phyloP scores from a whole-genome alignment of 1,140 invertebrate genomes.

The Platorchestia sp. region DNA sequence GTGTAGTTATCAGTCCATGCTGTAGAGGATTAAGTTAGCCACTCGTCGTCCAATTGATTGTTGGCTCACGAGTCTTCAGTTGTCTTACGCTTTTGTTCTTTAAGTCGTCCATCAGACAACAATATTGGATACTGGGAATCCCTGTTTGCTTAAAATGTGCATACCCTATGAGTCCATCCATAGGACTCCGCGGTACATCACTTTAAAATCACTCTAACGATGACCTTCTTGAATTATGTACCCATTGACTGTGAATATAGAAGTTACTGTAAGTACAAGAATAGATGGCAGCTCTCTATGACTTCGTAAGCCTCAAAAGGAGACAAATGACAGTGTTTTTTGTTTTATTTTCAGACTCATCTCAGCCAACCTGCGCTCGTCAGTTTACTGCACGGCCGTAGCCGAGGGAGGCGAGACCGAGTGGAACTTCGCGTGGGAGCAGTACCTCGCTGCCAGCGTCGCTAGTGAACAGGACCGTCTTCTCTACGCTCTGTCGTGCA shows the following conservation, averaged over 20 bases:
- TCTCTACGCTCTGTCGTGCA: constrained; percentile 79
- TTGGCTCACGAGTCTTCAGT: no score
- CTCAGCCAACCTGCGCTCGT: constrained; percentile 71
- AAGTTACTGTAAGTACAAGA: background rate
- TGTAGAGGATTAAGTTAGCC: no score
- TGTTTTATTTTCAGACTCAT: constrained; percentile 45
- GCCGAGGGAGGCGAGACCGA: constrained; percentile 71
- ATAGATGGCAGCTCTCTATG: background rate
- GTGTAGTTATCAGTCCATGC: no score
- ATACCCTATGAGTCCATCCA: no score
- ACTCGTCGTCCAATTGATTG: no score
- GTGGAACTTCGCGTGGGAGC: constrained; percentile 71
- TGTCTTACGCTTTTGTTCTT: no score
- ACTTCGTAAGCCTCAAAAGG: background rate
- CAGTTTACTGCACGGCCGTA: constrained; percentile 73
- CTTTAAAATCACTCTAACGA: background rate
- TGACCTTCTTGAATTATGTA: background rate
- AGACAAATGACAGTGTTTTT: background rate
- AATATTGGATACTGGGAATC: no score
- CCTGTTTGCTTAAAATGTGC: no score
- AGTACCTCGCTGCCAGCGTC: constrained; percentile 70
- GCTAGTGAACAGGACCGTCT: constrained; percentile 77
- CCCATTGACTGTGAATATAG: background rate
- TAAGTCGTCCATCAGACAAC: no score
- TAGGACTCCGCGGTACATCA: no score